Conservation (phyloP, 1,140 invertebrate genomes). For the Drosophila triauraria region DNA sequence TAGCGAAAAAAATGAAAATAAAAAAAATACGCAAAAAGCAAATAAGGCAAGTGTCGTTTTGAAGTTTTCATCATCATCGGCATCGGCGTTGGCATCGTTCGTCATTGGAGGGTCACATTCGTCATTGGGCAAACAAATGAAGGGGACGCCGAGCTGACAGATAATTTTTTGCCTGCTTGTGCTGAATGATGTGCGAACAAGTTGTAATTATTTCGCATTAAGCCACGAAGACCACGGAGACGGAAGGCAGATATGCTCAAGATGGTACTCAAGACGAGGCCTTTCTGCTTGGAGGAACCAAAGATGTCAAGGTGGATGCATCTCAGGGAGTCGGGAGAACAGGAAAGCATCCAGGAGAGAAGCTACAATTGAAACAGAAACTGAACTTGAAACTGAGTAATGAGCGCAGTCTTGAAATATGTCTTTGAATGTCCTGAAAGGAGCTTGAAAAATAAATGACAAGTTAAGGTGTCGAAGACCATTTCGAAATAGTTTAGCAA, state of each 20-base stretch:
- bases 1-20: slow-evolving; percentile 7
- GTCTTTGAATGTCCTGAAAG: background rate
- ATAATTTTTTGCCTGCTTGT: slow-evolving; percentile 56
- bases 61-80: slow-evolving; percentile 67
- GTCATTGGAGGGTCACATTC: slow-evolving; percentile 73
- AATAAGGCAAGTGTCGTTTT: slow-evolving; percentile 76
- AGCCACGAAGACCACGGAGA: slow-evolving; percentile 27
- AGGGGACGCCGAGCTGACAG: slow-evolving; percentile 67
- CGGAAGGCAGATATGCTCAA: slow-evolving; percentile 43
- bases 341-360: background rate
- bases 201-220: slow-evolving; percentile 81
- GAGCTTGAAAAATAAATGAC: background rate
- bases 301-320: slow-evolving; percentile 20
- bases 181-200: slow-evolving; percentile 80
- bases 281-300: background rate
- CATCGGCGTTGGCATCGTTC: slow-evolving; percentile 39
- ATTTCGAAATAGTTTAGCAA: too few species aligned
- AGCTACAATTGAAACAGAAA: slow-evolving; percentile 1
- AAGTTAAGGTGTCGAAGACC: too few species aligned
- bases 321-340: background rate
- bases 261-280: slow-evolving; percentile 13
- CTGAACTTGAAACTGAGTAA: slow-evolving; percentile 14
- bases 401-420: background rate
- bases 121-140: slow-evolving; percentile 79
- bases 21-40: slow-evolving; percentile 44